Percentiles rank a stretch among this genome's conserved stretches.
These are phyloP conservation scores for Mormyrus iriodes DNA, from an alignment of 2,113 vertebrate species.

Conservation along the genomic window DNA sequence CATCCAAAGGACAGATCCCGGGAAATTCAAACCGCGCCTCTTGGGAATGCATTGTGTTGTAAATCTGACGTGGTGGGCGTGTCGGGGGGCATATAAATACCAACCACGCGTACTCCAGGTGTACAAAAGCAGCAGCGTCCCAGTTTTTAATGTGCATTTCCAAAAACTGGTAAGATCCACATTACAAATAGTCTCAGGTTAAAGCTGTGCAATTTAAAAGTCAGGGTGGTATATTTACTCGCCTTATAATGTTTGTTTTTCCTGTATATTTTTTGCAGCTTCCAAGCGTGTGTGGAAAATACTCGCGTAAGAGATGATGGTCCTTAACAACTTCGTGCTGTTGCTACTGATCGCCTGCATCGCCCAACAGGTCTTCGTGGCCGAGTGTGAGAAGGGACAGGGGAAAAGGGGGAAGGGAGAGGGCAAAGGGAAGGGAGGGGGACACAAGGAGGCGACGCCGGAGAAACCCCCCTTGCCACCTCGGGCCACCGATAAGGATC, in stretches of 20 bases:
- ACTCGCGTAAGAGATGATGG: constrained; percentile 42
- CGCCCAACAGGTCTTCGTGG: constrained; percentile 48
- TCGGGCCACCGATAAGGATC: constrained; percentile 22
- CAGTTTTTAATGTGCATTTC: constrained; percentile 18
- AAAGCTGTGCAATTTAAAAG: not conserved
- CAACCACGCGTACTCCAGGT: constrained; percentile 28
- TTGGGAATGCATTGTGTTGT: constrained; percentile 38
- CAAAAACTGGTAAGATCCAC: constrained; percentile 21
- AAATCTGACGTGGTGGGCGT: constrained; percentile 59
- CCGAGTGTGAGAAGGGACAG: constrained; percentile 41
- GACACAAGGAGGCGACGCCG: not conserved
- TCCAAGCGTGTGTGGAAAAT: not conserved
- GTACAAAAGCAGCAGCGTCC: constrained; percentile 18
- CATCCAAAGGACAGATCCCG: not conserved
- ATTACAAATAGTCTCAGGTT: not conserved
- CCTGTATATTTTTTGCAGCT: not conserved
- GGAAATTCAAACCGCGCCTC: not conserved
- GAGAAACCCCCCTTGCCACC: not conserved
- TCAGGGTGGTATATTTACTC: not conserved
- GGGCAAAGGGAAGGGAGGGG: constrained; percentile 5
- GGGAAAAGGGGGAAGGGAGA: constrained; percentile 34
- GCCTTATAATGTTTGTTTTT: not conserved
- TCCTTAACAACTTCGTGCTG: constrained; percentile 45
- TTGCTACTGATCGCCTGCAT: constrained; percentile 61
- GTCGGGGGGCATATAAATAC: constrained; percentile 58